Conservation (phyloP, 2,797 vertebrate species). For the Ctenopoma kingsleyae region DNA sequence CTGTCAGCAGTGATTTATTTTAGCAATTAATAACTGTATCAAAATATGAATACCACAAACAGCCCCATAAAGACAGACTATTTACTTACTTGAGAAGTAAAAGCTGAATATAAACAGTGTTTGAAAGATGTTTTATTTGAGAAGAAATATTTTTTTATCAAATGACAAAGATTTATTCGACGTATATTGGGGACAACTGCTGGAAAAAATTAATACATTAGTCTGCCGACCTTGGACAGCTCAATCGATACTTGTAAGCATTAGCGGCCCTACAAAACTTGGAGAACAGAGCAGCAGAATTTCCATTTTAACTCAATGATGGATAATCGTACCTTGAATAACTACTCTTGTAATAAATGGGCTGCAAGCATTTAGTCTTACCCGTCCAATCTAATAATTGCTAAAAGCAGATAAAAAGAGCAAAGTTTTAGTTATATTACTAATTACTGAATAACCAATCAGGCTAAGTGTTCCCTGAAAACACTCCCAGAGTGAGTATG, state of each 20-base stretch:
- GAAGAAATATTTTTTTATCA: slow-evolving; percentile 21
- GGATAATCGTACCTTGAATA: slow-evolving; percentile 69
- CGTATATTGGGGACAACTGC: slow-evolving; percentile 15
- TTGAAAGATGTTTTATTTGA: slow-evolving; percentile 11
- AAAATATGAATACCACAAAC: slow-evolving; percentile 6
- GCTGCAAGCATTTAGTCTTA: slow-evolving; percentile 45
- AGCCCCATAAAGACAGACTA: background rate
- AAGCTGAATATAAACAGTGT: slow-evolving; percentile 6
- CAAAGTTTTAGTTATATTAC: slow-evolving; percentile 75
- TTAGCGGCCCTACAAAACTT: slow-evolving; percentile 52
- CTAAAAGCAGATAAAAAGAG: slow-evolving; percentile 71
- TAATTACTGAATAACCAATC: slow-evolving; percentile 79
- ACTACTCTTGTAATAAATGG: slow-evolving; percentile 69
- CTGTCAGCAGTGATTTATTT: slow-evolving; percentile 6
- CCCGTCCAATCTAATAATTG: slow-evolving; percentile 75
- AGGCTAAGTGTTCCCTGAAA: slow-evolving; percentile 75
- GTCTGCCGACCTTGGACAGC: slow-evolving; percentile 46
- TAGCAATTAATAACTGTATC: background rate
- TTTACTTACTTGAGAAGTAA: background rate
- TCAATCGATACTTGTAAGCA: slow-evolving; percentile 66
- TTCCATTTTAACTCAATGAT: slow-evolving; percentile 75
- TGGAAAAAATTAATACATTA: slow-evolving; percentile 50
- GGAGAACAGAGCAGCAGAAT: slow-evolving; percentile 43
- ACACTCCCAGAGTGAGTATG: slow-evolving; percentile 49
- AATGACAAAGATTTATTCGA: slow-evolving; percentile 47